Conservation (phyloP, 2,113 vertebrate genomes). For the Pteropus alecto region DNA sequence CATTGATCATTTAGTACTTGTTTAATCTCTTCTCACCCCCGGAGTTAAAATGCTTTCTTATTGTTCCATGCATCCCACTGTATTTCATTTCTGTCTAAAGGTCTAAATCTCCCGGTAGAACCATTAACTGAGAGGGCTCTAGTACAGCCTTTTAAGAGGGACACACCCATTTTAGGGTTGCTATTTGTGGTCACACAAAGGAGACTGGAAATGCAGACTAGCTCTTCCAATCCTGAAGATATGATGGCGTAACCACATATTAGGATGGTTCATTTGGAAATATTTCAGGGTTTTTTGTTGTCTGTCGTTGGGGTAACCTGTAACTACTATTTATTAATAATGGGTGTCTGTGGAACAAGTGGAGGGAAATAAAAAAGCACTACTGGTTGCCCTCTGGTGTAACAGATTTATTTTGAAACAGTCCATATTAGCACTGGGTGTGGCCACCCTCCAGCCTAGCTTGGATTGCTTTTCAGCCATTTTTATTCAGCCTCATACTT, state of each 20-base stretch:
- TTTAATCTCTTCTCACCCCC: conserved; percentile 52
- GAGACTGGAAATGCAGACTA: conserved; percentile 57
- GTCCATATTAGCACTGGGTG: conserved; percentile 81
- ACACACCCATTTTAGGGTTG: conserved; percentile 84
- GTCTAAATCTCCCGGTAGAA: conserved; percentile 26
- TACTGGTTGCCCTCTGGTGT: conserved; percentile 49
- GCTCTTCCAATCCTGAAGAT: conserved; percentile 33
- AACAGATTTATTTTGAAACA: conserved; percentile 68
- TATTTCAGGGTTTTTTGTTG: not conserved
- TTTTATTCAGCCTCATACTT: conserved; percentile 83
- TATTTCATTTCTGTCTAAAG: conserved; percentile 28
- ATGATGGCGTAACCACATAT: conserved; percentile 51
- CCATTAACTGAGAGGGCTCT: conserved; percentile 36
- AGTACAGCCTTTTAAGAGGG: conserved; percentile 71
- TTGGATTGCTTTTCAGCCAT: conserved; percentile 86
- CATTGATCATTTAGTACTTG: not conserved
- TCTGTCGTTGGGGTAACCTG: conserved; percentile 34
- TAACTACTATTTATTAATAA: conserved; percentile 37
- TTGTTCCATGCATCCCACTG: not conserved
- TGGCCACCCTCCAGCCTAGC: conserved; percentile 80
- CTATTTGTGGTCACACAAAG: conserved; percentile 81
- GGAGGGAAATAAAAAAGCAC: conserved; percentile 52
- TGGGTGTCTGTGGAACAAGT: not conserved
- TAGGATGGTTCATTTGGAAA: conserved; percentile 26
- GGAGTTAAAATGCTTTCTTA: conserved; percentile 22